A percentile compares a stretch with the other conserved stretches of the same genome.
Conservation (phyloP, 2,888 invertebrate genomes). For the Zaprionus obscuricornis region DNA sequence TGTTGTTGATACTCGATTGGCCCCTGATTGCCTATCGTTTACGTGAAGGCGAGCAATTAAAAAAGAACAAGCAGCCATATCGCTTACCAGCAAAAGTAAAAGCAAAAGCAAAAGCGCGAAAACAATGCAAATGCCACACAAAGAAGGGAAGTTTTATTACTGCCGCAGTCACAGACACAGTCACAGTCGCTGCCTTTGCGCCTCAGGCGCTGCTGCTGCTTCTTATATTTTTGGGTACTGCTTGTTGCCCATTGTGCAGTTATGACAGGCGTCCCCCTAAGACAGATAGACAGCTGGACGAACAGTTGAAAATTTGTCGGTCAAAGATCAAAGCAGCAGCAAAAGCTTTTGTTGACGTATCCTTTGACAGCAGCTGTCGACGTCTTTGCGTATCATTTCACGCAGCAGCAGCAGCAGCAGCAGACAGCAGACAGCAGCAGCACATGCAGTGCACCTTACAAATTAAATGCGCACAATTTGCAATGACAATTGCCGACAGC, state of each 20-base stretch:
- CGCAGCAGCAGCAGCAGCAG: too few species aligned
- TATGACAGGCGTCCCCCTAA: constrained; percentile 81
- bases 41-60: constrained; percentile 70
- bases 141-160: constrained; percentile 56
- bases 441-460: too few species aligned
- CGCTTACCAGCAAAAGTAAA: constrained; percentile 62
- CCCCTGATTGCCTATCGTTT: constrained; percentile 77
- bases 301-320: too few species aligned
- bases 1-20: constrained; percentile 11
- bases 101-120: neutral
- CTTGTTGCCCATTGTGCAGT: constrained; percentile 64
- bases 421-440: too few species aligned
- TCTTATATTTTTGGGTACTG: constrained; percentile 1
- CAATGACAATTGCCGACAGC: constrained; percentile 49
- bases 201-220: constrained; percentile 15
- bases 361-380: too few species aligned
- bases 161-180: neutral
- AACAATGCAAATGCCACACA: constrained; percentile 38
- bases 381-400: too few species aligned
- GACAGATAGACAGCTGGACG: neutral
- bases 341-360: too few species aligned
- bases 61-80: constrained; percentile 79
- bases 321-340: too few species aligned
- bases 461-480: constrained; percentile 12
- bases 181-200: constrained; percentile 8